Conservation (phyloP, 2,888 invertebrate species). For the Phania funesta region DNA sequence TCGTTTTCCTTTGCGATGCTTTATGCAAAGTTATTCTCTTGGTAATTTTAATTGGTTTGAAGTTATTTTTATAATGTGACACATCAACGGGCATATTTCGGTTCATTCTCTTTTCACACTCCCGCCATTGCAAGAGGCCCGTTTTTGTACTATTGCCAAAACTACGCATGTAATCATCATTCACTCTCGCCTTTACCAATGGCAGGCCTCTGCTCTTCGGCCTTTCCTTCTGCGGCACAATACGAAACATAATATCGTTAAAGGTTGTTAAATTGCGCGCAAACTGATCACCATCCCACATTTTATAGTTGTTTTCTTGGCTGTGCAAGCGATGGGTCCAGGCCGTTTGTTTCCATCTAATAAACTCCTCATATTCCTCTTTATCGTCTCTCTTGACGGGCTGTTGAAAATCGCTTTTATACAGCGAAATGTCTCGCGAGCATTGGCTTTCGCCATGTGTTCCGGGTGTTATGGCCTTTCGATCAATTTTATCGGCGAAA, state of each 20-base stretch:
- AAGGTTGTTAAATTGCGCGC: slow-evolving; percentile 67
- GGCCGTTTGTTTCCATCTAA: slow-evolving; percentile 45
- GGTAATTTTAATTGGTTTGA: neutral
- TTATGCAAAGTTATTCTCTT: neutral
- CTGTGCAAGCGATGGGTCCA: slow-evolving; percentile 67
- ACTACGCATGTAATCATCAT: slow-evolving; percentile 65
- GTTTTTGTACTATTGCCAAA: slow-evolving; percentile 69
- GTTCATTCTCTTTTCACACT: slow-evolving; percentile 26
- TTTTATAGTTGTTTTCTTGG: slow-evolving; percentile 59
- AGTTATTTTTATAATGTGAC: slow-evolving; percentile 59
- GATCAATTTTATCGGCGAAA: slow-evolving; percentile 50
- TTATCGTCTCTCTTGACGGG: neutral
- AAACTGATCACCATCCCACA: slow-evolving; percentile 68
- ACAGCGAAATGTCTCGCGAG: neutral
- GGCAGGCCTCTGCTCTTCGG: neutral
- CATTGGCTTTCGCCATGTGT: slow-evolving; percentile 65
- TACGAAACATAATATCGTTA: slow-evolving; percentile 68
- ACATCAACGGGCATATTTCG: slow-evolving; percentile 53
- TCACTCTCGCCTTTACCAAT: neutral
- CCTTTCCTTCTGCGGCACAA: slow-evolving; percentile 34
- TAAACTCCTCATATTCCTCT: slow-evolving; percentile 21
- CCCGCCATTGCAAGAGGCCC: slow-evolving; percentile 58
- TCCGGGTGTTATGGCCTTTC: slow-evolving; percentile 63
- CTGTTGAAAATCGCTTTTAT: slow-evolving; percentile 42
- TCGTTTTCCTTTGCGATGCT: slow-evolving; percentile 11